Conservation (phyloP, 1,140 invertebrate genomes). For the Luehdorfia chinensis region DNA sequence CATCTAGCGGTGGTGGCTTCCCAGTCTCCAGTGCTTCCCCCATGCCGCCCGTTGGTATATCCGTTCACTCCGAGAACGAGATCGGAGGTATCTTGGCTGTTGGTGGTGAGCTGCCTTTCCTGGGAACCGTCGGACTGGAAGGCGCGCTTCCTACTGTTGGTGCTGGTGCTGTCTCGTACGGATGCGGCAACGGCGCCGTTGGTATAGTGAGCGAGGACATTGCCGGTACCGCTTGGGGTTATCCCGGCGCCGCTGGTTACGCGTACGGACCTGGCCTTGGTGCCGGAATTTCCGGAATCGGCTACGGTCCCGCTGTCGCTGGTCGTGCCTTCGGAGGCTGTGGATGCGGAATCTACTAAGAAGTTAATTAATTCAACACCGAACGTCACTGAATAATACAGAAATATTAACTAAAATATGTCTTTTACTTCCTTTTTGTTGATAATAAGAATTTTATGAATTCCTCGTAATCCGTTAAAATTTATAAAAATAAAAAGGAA, state of each 20-base stretch:
- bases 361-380: not conserved
- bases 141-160: constrained; percentile 35
- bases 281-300: not conserved
- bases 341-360: constrained; percentile 5
- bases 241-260: not conserved
- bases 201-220: constrained; percentile 31
- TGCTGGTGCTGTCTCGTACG: constrained; percentile 31
- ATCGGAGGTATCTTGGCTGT: constrained; percentile 34
- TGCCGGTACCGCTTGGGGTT: constrained; percentile 2
- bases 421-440: too few relatives aligned
- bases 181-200: constrained; percentile 34
- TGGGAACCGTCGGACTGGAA: constrained; percentile 34
- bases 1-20: constrained; percentile 30
- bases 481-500: too few relatives aligned
- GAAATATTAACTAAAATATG: not conserved
- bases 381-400: not conserved
- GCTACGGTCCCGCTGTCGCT: not conserved
- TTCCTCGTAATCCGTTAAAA: too few relatives aligned
- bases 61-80: constrained; percentile 34
- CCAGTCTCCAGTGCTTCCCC: constrained; percentile 32
- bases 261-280: not conserved
- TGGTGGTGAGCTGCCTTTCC: constrained; percentile 19
- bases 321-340: not conserved
- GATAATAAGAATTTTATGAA: too few relatives aligned
- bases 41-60: constrained; percentile 33